Conservation (phyloP, 2,888 invertebrate genomes). For the Tiliacea aurago region DNA sequence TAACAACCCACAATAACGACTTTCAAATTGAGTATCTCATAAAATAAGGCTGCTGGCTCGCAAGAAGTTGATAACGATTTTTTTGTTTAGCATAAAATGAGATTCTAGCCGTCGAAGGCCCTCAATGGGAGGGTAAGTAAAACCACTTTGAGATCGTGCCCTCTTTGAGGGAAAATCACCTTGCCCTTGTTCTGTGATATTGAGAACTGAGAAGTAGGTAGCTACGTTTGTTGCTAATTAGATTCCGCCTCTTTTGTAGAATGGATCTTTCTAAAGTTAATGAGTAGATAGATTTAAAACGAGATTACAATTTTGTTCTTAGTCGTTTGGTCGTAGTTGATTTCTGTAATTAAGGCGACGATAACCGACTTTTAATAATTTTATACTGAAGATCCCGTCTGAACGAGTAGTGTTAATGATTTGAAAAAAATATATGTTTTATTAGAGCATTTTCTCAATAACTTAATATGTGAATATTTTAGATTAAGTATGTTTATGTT, state of each 20-base stretch:
- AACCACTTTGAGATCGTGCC: constrained; percentile 56
- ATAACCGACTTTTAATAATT: too few species aligned
- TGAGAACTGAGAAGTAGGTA: constrained; percentile 20
- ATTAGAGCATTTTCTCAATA: too few species aligned
- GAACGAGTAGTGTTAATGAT: too few species aligned
- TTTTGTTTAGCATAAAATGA: constrained; percentile 63
- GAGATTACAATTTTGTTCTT: neutral
- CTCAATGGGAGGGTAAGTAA: constrained; percentile 47
- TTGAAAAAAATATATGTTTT: too few species aligned
- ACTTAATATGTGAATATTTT: too few species aligned
- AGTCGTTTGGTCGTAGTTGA: neutral
- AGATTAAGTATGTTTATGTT: too few species aligned
- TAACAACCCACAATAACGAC: constrained; percentile 36
- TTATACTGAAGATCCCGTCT: too few species aligned
- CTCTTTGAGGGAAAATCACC: constrained; percentile 45
- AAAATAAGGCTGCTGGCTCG: constrained; percentile 33
- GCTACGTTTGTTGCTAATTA: constrained; percentile 29
- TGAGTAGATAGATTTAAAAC: neutral
- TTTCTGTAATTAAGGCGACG: neutral
- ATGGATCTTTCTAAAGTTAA: constrained; percentile 17
- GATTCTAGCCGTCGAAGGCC: constrained; percentile 37
- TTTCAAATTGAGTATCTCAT: constrained; percentile 52
- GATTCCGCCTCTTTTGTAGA: constrained; percentile 31
- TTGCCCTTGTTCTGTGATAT: constrained; percentile 43
- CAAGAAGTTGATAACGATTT: constrained; percentile 49